Evolutionary conservation across 2,113 vertebrate species (phyloP), one percentile per base, ranked within the genome.

Genomic region (Coptodon rendalli): DNA sequence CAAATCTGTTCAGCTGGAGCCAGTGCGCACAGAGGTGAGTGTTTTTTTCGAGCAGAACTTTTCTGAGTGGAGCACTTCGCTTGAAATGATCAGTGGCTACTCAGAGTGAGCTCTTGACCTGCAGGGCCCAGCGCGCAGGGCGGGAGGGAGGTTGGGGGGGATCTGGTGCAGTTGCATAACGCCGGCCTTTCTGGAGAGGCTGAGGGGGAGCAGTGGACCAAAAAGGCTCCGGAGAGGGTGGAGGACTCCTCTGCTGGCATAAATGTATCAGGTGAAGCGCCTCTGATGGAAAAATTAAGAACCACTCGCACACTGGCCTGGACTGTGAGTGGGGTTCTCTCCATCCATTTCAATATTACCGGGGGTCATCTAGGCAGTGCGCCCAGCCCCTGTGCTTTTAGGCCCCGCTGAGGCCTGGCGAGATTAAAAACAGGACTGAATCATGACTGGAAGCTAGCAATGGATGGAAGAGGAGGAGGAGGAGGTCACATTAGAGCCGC

Each of bases 271-370:
- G 89, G 90, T 91, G 89, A 85, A 91, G 76, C 22, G 9, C 59
- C 54, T 80, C 56, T 57, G 83, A 82, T 88, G 90, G 80, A 89
- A 85, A 93, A 78, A 40, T 53, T 6, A 73, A 87, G 83, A 80
- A 63, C 10, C 17, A 84, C 68, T 17, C 40, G 12, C 50, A 43
- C 3, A 12, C 40, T 76, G 4, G 71, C 50, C 59, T 50, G 91
- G 80, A 56, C 31, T 63, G 68, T 29, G 63, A 76, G 90, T 34
- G 86, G 78, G 53, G 59, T 84, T 73, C 45, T 82, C 90, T 89
- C 81, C 34, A 71, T 82, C 89, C 92, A 94, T 95, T 95, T 95
- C 92, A 89, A 93, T 93, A 93, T 92, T 90, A 92, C 88, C 86
- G 31, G 61, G 86, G 95, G 94, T 95, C 93, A 93, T 95, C 89